Evolutionary conservation across 2,797 vertebrate genomes (phyloP).

Genomic region (Oceanodroma leucorhoa): DNA sequence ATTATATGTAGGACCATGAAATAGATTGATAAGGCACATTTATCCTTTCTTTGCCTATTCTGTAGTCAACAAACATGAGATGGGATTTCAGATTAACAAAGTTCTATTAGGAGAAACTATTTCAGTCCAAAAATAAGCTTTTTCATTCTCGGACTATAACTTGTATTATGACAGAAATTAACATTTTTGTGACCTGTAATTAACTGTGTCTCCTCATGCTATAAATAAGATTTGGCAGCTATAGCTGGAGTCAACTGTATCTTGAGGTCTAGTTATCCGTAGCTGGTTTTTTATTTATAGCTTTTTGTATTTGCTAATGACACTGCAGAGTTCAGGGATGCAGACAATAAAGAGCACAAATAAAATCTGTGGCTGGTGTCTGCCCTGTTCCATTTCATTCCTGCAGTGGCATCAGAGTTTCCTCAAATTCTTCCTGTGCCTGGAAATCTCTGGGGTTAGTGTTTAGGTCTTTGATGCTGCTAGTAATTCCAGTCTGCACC

Average conservation of each 20-base stretch:
- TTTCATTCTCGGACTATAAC: neutral
- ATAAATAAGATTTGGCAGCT: neutral
- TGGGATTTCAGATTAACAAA: neutral
- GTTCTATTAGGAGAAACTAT: neutral
- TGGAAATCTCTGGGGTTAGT: neutral
- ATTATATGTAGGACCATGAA: neutral
- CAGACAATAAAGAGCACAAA: neutral
- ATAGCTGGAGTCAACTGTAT: neutral
- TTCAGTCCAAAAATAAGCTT: neutral
- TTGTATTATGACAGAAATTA: neutral
- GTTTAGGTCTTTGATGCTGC: conserved; percentile 54
- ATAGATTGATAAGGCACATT: neutral
- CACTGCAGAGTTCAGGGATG: neutral
- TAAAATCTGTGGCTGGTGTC: neutral
- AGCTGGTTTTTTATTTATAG: neutral
- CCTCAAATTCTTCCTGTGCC: neutral
- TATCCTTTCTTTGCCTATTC: neutral
- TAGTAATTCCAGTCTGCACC: conserved; percentile 66
- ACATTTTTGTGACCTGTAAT: neutral
- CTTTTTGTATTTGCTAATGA: neutral
- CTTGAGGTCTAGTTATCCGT: neutral
- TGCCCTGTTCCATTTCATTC: neutral
- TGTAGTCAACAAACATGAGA: neutral
- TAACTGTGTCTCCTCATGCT: neutral
- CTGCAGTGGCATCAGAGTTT: neutral